Evolutionary conservation across 2,888 invertebrate species (phyloP).

Genomic region (Troilus luridus): DNA sequence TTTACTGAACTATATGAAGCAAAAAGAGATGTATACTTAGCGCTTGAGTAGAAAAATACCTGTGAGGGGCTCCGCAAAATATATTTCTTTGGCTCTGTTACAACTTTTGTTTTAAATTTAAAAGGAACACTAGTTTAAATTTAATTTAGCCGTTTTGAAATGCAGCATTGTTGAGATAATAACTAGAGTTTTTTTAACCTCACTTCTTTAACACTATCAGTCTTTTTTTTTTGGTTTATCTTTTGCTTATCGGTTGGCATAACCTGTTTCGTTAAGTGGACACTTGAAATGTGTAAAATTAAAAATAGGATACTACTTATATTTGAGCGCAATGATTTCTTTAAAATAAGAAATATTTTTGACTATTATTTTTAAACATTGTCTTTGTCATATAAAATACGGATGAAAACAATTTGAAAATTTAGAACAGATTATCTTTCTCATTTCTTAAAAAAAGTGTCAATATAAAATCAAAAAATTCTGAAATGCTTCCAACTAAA

Average conservation of each 20-base stretch:
- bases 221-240: neutral
- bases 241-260: neutral
- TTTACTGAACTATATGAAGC: neutral
- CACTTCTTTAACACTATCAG: neutral
- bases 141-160: slow-evolving; percentile 15
- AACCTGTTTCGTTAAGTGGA: neutral
- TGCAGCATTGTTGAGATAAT: slow-evolving; percentile 9
- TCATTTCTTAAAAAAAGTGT: no score
- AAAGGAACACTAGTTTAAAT: neutral
- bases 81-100: slow-evolving; percentile 18
- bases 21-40: neutral
- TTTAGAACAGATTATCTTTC: no score
- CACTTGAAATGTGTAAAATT: neutral
- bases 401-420: no score
- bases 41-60: neutral
- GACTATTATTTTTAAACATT: no score
- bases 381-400: no score
- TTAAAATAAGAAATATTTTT: no score
- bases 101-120: slow-evolving; percentile 29
- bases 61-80: slow-evolving; percentile 8
- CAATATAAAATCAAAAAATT: no score
- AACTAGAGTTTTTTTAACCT: neutral
- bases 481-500: no score
- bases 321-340: neutral
- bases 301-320: neutral